Evolutionary conservation across 1,140 invertebrate species (phyloP).

Genomic region (Eriocheir sinensis): DNA sequence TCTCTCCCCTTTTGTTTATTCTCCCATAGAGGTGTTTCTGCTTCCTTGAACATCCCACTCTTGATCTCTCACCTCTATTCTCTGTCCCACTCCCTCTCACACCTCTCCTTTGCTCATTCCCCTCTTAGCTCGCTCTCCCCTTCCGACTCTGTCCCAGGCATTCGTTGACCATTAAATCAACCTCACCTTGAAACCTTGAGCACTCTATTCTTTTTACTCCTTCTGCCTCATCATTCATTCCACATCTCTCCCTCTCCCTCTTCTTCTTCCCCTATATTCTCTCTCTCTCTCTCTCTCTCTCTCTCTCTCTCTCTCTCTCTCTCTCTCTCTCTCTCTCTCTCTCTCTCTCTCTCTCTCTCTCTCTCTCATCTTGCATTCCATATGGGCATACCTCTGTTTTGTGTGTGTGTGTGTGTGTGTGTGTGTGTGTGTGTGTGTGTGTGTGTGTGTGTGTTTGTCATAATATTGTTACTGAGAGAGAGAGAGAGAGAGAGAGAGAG

Average conservation of each 20-base stretch:
- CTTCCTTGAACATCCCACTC: neutral
- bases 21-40: neutral
- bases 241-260: neutral
- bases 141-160: neutral
- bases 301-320: neutral
- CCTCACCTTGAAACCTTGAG: neutral
- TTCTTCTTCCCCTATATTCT: neutral
- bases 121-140: neutral
- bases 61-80: neutral
- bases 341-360: neutral
- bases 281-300: neutral
- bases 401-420: no score
- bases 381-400: no score
- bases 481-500: no score
- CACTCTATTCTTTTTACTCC: neutral
- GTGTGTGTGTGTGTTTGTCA: no score
- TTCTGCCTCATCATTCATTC: neutral
- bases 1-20: neutral
- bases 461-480: no score
- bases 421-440: no score
- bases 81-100: no score
- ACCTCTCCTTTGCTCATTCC: neutral
- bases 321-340: neutral
- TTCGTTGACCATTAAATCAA: neutral
- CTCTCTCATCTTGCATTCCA: constrained; percentile 18